These are phyloP conservation scores for Heterodera filipjevi DNA, from an alignment of 2,888 invertebrate genomes.

Conservation along the genomic window DNA sequence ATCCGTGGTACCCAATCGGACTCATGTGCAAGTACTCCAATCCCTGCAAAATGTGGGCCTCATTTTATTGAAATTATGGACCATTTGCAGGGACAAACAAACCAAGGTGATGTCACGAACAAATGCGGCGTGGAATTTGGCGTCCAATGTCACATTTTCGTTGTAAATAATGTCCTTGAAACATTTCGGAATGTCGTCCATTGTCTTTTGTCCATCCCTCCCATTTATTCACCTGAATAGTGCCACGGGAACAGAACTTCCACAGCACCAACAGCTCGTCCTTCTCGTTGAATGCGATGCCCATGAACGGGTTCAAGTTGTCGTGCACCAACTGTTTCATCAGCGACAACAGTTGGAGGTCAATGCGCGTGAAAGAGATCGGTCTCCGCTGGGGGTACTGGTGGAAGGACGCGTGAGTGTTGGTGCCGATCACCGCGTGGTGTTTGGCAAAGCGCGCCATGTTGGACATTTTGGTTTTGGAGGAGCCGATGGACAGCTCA, in stretches of 20 bases:
- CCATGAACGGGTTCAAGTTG: slow-evolving; percentile 95
- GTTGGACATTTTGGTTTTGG: slow-evolving; percentile 60
- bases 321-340: slow-evolving; percentile 78
- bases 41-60: slow-evolving; percentile 46
- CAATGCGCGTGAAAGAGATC: slow-evolving; percentile 53
- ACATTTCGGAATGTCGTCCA: not conserved
- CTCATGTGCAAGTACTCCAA: slow-evolving; percentile 62
- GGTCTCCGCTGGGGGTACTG: slow-evolving; percentile 60
- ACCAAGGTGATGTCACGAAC: slow-evolving; percentile 97
- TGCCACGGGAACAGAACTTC: slow-evolving; percentile 64
- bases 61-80: not conserved
- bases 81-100: slow-evolving; percentile 68
- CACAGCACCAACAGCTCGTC: slow-evolving; percentile 61
- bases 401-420: slow-evolving; percentile 63
- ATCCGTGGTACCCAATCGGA: slow-evolving; percentile 61
- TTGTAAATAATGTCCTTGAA: slow-evolving; percentile 90
- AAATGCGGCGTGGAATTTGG: slow-evolving; percentile 93
- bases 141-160: slow-evolving; percentile 93
- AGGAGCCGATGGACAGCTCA: slow-evolving; percentile 57
- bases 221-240: slow-evolving; percentile 48
- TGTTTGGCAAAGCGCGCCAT: slow-evolving; percentile 62
- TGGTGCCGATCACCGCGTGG: slow-evolving; percentile 62
- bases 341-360: slow-evolving; percentile 45
- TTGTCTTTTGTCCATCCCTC: slow-evolving; percentile 16
- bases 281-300: slow-evolving; percentile 68